Evolutionary conservation across 2,797 vertebrate species (phyloP).

Genomic region (Halcyon badia): DNA sequence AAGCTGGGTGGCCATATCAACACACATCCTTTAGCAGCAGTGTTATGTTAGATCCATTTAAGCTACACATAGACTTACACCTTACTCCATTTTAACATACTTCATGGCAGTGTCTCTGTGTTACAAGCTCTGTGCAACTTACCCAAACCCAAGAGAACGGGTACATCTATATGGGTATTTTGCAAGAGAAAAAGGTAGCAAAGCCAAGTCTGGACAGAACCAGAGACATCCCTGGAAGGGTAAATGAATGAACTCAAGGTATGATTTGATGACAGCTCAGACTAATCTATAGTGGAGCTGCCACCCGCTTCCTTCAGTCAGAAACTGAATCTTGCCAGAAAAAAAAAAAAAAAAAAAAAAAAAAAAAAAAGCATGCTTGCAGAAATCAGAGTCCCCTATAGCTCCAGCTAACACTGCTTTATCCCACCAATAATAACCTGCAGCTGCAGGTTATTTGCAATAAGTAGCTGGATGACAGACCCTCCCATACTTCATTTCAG

Average conservation of each 20-base stretch:
- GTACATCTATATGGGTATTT: not conserved
- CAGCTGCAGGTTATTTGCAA: not conserved
- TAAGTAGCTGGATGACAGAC: not conserved
- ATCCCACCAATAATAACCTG: not conserved
- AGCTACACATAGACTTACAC: not conserved
- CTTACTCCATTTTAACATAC: not conserved
- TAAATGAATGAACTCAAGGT: not conserved
- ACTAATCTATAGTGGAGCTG: not conserved
- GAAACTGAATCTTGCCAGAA: not conserved
- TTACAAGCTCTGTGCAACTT: not conserved
- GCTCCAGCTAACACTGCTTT: not conserved
- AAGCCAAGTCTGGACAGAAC: not conserved
- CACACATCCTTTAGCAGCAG: not conserved
- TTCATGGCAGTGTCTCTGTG: rapidly evolving
- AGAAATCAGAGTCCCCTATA: not conserved
- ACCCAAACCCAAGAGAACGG: not conserved
- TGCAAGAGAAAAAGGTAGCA: not conserved
- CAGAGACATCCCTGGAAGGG: not conserved
- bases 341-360: not conserved
- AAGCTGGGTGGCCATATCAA: not conserved
- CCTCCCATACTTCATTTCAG: not conserved
- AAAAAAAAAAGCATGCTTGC: rapidly evolving
- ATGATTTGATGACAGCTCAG: not conserved
- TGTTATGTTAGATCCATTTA: not conserved
- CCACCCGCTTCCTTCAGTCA: not conserved